phyloP scores from a whole-genome alignment of 2,888 invertebrate genomes.

The Pachydiplax longipennis region DNA sequence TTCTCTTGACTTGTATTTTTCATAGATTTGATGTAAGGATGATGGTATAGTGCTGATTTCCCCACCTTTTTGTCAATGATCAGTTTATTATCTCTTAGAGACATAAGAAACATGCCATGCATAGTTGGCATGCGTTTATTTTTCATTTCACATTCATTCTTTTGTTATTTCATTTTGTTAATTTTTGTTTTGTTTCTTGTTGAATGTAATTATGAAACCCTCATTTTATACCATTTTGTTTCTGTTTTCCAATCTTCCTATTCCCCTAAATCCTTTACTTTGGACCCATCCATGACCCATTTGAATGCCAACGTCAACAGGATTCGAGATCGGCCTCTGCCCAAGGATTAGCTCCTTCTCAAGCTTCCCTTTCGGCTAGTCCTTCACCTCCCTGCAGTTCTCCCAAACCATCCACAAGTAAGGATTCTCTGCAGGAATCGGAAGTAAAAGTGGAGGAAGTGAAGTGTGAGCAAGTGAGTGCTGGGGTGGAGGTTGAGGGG shows the following conservation, averaged over 20 bases:
- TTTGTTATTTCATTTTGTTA: neutral
- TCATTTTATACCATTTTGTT: conserved; percentile 28
- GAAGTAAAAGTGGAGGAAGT: neutral
- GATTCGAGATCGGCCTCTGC: neutral
- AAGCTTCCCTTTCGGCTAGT: neutral
- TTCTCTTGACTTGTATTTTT: neutral
- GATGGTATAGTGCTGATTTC: neutral
- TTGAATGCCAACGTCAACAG: conserved; percentile 16
- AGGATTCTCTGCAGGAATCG: conserved; percentile 27
- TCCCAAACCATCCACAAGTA: conserved; percentile 26
- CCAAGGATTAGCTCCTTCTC: conserved; percentile 18
- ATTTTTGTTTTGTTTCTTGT: neutral
- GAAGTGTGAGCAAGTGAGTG: neutral
- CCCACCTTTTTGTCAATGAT: neutral
- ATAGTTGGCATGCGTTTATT: neutral
- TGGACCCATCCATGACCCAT: conserved; percentile 2
- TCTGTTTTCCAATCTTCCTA: conserved; percentile 20
- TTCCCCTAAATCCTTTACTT: neutral
- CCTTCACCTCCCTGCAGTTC: conserved; percentile 20
- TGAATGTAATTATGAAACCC: neutral
- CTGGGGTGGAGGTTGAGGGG: neutral
- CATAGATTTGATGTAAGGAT: neutral
- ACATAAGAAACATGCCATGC: neutral
- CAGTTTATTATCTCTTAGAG: neutral
- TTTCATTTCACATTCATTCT: neutral